Percentiles rank a stretch among this genome's conserved stretches.
Conservation (phyloP, 1,140 invertebrate genomes). For the Magallana angulata region DNA sequence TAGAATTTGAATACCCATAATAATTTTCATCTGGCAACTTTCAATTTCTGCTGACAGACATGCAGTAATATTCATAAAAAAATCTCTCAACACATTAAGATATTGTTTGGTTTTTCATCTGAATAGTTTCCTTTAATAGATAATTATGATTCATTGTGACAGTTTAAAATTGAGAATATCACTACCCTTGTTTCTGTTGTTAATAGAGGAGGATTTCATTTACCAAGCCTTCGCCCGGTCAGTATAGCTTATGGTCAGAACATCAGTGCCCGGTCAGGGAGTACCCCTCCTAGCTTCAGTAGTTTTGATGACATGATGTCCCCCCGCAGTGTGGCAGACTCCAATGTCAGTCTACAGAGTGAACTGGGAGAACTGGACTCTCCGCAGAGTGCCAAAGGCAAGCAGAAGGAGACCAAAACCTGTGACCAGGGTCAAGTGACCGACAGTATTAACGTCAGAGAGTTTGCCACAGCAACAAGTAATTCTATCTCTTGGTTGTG, state of each 20-base stretch:
- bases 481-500: conserved; percentile 57
- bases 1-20: no score
- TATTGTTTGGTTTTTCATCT: no score
- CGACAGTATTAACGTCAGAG: conserved; percentile 79
- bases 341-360: conserved; percentile 81
- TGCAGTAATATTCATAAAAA: no score
- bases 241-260: conserved; percentile 86
- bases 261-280: conserved; percentile 80
- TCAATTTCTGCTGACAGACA: no score
- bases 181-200: conserved; percentile 43
- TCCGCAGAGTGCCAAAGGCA: conserved; percentile 62
- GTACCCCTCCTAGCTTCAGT: conserved; percentile 66
- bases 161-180: no score
- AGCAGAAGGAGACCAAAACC: conserved; percentile 66
- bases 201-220: conserved; percentile 66
- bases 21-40: no score
- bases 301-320: conserved; percentile 74
- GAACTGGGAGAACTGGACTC: conserved; percentile 79
- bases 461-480: conserved; percentile 80
- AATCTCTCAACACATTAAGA: no score
- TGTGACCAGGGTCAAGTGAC: conserved; percentile 83
- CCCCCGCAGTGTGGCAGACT: conserved; percentile 78
- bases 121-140: no score
- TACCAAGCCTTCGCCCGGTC: conserved; percentile 72
- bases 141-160: no score